These are phyloP conservation scores for Catamblyrhynchus diadema DNA, from an alignment of 2,797 vertebrate genomes.

Conservation along the genomic window DNA sequence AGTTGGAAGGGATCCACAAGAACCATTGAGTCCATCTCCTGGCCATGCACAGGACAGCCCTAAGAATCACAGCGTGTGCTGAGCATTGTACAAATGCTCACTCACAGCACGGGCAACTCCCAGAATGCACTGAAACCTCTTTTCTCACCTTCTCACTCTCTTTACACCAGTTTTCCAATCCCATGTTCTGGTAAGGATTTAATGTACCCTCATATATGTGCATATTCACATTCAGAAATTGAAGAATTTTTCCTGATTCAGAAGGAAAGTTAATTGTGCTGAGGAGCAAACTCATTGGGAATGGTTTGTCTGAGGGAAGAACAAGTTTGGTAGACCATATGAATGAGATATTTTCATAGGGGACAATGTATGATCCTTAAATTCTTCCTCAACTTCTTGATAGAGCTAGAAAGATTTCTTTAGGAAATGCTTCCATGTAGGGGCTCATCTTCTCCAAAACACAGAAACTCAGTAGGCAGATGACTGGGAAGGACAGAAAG, in stretches of 20 bases:
- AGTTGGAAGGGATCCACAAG: background rate
- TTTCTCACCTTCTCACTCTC: background rate
- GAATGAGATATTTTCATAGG: background rate
- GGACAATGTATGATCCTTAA: background rate
- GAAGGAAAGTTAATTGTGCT: background rate
- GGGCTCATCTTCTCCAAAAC: background rate
- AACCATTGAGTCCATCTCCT: rapidly evolving
- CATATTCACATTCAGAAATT: background rate
- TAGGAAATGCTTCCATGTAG: background rate
- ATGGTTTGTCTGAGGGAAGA: background rate
- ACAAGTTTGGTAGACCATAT: background rate
- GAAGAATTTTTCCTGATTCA: background rate
- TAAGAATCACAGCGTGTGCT: background rate
- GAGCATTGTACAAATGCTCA: background rate
- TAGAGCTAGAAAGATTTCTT: background rate
- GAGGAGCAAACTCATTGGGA: background rate
- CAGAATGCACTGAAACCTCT: rapidly evolving
- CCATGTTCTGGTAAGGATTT: background rate
- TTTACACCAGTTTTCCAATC: background rate
- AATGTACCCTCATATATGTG: too few species aligned
- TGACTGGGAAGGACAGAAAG: background rate
- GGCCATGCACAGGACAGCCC: background rate
- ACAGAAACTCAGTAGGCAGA: background rate
- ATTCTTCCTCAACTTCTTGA: background rate
- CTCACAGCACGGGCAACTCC: rapidly evolving